A percentile compares a stretch with the other conserved stretches of the same genome.
phyloP scores from a whole-genome alignment of 1,140 invertebrate genomes.

The Reticulitermes speratus region DNA sequence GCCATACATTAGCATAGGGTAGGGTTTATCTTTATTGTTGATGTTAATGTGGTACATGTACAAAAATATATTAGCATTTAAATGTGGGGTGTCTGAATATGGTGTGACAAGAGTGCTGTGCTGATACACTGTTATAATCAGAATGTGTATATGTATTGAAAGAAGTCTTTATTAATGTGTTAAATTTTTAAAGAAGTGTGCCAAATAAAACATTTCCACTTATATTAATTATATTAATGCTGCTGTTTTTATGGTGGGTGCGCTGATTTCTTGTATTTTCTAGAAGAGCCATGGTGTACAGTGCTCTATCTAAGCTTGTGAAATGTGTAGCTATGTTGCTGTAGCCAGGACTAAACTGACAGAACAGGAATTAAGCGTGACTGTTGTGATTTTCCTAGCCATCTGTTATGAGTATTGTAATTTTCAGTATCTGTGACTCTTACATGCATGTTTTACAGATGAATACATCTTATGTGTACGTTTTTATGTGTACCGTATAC shows the following conservation, averaged over 20 bases:
- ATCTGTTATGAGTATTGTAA: background rate
- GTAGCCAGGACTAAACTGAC: background rate
- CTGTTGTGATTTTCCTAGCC: background rate
- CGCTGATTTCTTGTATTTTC: background rate
- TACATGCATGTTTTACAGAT: slow-evolving; percentile 2
- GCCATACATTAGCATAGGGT: too few relatives aligned
- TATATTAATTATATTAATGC: background rate
- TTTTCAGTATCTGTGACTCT: background rate
- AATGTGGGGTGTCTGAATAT: too few relatives aligned
- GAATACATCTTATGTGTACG: background rate
- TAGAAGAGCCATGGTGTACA: background rate
- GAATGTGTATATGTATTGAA: background rate
- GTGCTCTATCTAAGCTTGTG: background rate
- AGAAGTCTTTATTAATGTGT: background rate
- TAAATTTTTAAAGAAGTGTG: background rate
- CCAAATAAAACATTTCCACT: background rate
- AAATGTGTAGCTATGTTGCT: background rate
- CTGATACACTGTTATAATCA: background rate
- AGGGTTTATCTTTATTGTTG: too few relatives aligned
- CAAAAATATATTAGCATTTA: too few relatives aligned
- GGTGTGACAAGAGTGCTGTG: background rate
- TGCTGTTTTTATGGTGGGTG: background rate
- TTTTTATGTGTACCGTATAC: slow-evolving; percentile 14
- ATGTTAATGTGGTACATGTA: too few relatives aligned
- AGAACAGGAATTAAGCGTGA: background rate